Evolutionary conservation across 2,888 invertebrate species (phyloP).

Genomic region (Asteroscopus sphinx): DNA sequence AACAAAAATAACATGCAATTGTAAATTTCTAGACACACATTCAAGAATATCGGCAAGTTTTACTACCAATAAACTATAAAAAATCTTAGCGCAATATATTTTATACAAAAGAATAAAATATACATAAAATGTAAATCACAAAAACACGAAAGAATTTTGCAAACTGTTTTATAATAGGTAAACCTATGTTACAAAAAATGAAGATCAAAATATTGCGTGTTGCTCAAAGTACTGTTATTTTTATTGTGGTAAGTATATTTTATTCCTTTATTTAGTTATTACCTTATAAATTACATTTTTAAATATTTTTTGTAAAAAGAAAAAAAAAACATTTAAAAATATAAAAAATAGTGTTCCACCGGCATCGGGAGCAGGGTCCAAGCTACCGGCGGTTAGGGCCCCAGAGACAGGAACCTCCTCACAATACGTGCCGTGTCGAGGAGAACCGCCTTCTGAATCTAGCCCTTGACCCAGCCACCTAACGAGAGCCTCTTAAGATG

Average conservation of each 20-base stretch:
- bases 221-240: conserved; percentile 35
- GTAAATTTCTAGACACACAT: not conserved
- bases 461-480: too few relatives aligned
- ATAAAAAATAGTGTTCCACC: too few relatives aligned
- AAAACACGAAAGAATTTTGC: conserved; percentile 15
- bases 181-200: conserved; percentile 45
- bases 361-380: too few relatives aligned
- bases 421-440: too few relatives aligned
- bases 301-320: too few relatives aligned
- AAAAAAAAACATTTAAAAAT: too few relatives aligned
- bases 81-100: conserved; percentile 18
- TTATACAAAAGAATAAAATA: conserved; percentile 28
- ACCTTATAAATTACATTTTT: too few relatives aligned
- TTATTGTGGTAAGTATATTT: conserved; percentile 36
- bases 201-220: conserved; percentile 36
- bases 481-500: too few relatives aligned
- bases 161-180: conserved; percentile 18
- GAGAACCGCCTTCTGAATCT: too few relatives aligned
- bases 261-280: not conserved
- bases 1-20: not conserved
- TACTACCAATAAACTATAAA: conserved; percentile 36
- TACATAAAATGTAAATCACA: conserved; percentile 32
- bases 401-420: too few relatives aligned
- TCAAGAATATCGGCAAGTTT: conserved; percentile 18
- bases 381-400: too few relatives aligned